Evolutionary conservation across 2,888 invertebrate species (phyloP).

Genomic region (Xylocampa areola): DNA sequence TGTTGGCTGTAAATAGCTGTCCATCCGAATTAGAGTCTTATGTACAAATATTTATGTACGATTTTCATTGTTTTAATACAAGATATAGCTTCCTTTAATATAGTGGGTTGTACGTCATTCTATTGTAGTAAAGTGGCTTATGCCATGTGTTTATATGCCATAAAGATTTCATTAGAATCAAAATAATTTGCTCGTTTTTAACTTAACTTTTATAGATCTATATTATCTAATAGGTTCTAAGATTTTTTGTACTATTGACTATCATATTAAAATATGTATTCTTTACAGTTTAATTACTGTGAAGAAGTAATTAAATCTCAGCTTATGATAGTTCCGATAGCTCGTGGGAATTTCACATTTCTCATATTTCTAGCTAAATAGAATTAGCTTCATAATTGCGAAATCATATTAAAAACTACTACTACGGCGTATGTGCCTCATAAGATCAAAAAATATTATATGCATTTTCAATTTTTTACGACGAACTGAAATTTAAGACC

Average conservation of each 20-base stretch:
- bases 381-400: constrained; percentile 11
- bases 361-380: constrained; percentile 1
- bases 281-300: not conserved
- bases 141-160: constrained; percentile 9
- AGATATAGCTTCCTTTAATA: constrained; percentile 27
- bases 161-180: constrained; percentile 17
- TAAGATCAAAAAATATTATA: too few species aligned
- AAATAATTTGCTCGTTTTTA: constrained; percentile 10
- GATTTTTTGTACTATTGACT: not conserved
- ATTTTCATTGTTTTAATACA: constrained; percentile 17
- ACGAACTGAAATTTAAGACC: too few species aligned
- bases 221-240: not conserved
- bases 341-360: constrained; percentile 14
- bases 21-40: constrained; percentile 25
- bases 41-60: constrained; percentile 14
- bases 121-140: constrained; percentile 31
- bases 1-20: constrained; percentile 21
- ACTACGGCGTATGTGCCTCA: too few species aligned
- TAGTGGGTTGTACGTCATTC: constrained; percentile 24
- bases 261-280: too few species aligned
- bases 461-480: too few species aligned
- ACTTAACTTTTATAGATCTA: not conserved
- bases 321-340: constrained; percentile 2
- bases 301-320: constrained; percentile 6
- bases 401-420: constrained; percentile 18